Evolutionary conservation across 2,797 vertebrate genomes (phyloP).

Genomic region (Lates japonicus): DNA sequence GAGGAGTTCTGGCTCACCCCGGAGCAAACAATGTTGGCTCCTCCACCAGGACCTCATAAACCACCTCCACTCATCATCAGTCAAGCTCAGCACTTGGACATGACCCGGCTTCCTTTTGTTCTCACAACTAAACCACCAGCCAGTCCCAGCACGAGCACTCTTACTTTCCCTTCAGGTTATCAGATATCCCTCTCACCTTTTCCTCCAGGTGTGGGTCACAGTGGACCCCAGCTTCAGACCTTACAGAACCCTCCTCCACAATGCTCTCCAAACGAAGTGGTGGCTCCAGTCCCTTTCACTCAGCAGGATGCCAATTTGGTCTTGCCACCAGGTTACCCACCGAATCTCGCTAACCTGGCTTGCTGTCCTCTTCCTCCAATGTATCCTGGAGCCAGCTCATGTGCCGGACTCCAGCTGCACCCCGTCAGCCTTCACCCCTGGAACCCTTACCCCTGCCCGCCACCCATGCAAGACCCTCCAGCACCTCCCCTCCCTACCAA

Average conservation of each 20-base stretch:
- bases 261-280: conserved; percentile 91
- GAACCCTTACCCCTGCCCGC: conserved; percentile 93
- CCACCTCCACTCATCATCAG: conserved; percentile 91
- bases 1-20: conserved; percentile 98
- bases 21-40: conserved; percentile 90
- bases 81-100: conserved; percentile 94
- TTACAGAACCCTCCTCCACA: conserved; percentile 87
- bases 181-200: conserved; percentile 93
- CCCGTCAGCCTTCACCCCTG: conserved; percentile 95
- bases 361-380: conserved; percentile 97
- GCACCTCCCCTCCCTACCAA: conserved; percentile 82
- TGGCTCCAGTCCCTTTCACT: conserved; percentile 88
- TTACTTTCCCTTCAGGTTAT: conserved; percentile 92
- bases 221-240: conserved; percentile 88
- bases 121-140: conserved; percentile 92
- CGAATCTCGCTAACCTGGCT: conserved; percentile 91
- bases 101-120: conserved; percentile 93
- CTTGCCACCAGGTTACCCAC: conserved; percentile 92
- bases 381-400: conserved; percentile 94
- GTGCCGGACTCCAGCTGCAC: conserved; percentile 94
- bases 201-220: conserved; percentile 87
- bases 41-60: conserved; percentile 90
- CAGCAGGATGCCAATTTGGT: conserved; percentile 92
- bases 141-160: conserved; percentile 89
- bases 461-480: conserved; percentile 91